Evolutionary conservation across 2,113 vertebrate species (phyloP).

Genomic region (Cebus imitator): DNA sequence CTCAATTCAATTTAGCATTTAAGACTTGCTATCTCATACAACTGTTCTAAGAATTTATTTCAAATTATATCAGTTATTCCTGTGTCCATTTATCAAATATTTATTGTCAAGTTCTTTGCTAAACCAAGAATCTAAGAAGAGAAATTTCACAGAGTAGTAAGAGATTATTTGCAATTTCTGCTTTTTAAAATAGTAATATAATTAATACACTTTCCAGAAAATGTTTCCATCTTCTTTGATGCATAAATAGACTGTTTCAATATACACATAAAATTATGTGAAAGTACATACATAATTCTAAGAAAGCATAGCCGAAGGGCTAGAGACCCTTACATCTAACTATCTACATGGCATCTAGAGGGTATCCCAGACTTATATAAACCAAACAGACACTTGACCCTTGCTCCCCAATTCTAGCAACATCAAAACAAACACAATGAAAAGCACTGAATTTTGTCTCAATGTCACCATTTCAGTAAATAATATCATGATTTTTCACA

Average conservation of each 20-base stretch:
- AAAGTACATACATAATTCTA: background rate
- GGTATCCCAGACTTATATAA: background rate
- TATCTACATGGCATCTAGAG: background rate
- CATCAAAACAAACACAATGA: background rate
- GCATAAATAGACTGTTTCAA: background rate
- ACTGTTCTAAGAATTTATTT: conserved; percentile 8
- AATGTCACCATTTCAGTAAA: background rate
- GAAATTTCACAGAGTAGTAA: background rate
- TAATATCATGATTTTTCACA: background rate
- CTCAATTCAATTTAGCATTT: background rate
- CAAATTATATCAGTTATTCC: background rate
- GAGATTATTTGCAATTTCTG: background rate
- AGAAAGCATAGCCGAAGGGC: background rate
- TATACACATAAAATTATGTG: background rate
- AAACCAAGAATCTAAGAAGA: conserved; percentile 15
- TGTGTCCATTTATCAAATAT: background rate
- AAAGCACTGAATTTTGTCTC: background rate
- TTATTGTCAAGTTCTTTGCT: conserved; percentile 11
- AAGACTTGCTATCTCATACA: background rate
- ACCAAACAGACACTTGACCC: background rate
- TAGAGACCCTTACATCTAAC: background rate
- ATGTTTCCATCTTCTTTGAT: background rate
- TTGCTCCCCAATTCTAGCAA: background rate
- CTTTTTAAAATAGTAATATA: conserved; percentile 11
- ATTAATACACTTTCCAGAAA: background rate